Evolutionary conservation across 92 coral and sea anemone genomes (phyloP), one percentile per base, ranked within the genome.

Genomic region (Phenganax marumi): DNA sequence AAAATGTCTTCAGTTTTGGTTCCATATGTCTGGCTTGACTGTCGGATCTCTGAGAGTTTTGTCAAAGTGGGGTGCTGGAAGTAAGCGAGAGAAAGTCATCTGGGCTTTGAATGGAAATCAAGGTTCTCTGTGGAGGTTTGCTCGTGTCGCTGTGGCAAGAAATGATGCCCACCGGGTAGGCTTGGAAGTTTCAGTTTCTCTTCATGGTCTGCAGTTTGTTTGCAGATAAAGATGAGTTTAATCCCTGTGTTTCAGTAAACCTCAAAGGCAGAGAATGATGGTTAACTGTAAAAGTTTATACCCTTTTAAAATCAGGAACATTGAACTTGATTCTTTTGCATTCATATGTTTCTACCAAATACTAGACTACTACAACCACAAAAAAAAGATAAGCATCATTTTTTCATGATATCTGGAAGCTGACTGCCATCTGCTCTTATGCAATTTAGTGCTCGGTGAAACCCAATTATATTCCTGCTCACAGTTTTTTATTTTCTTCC

Each of bases 1-100:
- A 8, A 87, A 71, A 77, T 95, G 98, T 68, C 77, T 95, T 5
- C 86, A 88, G 80, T 95, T 95, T 84, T 95, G 98, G 98, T 95
- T 92, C 66, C 98, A 95, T 75, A 95, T 95, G 98, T 87, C 70
- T 76, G 98, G 98, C 11, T 58, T 90, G 6, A 86, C 86, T 63
- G 90, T 92, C 22, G 98, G 98, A 3, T 89, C 90, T 3, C 65
- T 95, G 52, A 92, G 91, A 72, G 87, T 95, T 16, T 62, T 90
- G 7, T 88, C 91, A 76, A 95, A 95, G 76, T 89, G 93, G 13
- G 95, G 90, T 13, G 86, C 93, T 70, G 98, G 98, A 21, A 95
- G 86, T 61, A 49, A 81, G 79, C 87, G 91, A 17, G 97, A 95
- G 75, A 78, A 70, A 12, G 52, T 95, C 16, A 50, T 89, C 21